Evolutionary conservation across 2,113 vertebrate genomes (phyloP).

Genomic region (Acinonyx jubatus): DNA sequence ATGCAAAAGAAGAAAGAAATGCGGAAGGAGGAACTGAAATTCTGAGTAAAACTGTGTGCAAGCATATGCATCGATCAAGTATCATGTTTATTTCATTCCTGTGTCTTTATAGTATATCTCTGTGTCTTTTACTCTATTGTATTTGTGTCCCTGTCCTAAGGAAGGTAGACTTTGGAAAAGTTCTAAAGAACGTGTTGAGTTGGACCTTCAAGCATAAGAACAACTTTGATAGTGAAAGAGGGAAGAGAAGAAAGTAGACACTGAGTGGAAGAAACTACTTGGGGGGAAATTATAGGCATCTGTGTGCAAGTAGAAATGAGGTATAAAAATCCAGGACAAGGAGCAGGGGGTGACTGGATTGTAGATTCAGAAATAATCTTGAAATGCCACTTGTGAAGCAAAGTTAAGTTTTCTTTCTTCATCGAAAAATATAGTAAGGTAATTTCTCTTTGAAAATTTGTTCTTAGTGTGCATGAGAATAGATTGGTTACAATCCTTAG

Average conservation of each 20-base stretch:
- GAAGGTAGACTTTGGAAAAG: neutral
- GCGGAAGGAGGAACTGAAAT: neutral
- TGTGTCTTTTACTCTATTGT: neutral
- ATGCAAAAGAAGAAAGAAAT: neutral
- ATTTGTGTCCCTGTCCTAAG: neutral
- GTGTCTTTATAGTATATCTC: neutral
- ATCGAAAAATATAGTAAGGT: neutral
- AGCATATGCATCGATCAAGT: neutral
- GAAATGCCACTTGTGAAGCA: neutral
- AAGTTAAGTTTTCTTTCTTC: slow-evolving; percentile 46
- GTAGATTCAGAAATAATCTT: neutral
- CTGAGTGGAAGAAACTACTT: neutral
- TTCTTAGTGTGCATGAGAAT: neutral
- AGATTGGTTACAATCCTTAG: neutral
- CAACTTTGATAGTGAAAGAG: neutral
- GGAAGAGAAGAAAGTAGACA: neutral
- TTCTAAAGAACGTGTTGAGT: neutral
- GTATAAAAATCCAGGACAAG: neutral
- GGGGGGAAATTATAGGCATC: neutral
- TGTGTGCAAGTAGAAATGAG: neutral
- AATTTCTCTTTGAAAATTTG: slow-evolving; percentile 44
- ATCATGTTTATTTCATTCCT: neutral
- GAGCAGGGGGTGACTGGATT: neutral
- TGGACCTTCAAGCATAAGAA: neutral
- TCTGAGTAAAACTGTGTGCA: neutral